Evolutionary conservation across 2,888 invertebrate genomes (phyloP).

Genomic region (Muschampia plurimacula): DNA sequence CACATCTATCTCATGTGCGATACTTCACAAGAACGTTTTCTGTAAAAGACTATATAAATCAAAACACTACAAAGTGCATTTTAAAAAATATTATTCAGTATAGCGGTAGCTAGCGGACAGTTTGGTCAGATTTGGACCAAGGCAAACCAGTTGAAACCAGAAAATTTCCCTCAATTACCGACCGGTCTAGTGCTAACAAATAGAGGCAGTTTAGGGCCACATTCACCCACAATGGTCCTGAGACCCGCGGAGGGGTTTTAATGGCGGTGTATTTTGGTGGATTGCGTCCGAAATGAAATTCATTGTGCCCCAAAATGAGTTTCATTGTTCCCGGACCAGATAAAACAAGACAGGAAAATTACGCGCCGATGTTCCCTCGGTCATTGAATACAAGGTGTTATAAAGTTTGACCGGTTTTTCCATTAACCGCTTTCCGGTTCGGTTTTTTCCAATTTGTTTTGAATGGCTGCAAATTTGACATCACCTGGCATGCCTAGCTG

Average conservation of each 20-base stretch:
- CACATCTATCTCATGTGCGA: too few relatives aligned
- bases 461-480: not conserved
- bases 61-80: not conserved
- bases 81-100: not conserved
- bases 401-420: conserved; percentile 43
- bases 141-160: conserved; percentile 18
- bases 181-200: conserved; percentile 42
- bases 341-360: conserved; percentile 82
- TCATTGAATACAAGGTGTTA: conserved; percentile 68
- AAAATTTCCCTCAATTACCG: conserved; percentile 34
- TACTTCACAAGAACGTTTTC: too few relatives aligned
- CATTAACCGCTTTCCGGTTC: conserved; percentile 32
- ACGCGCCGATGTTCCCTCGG: conserved; percentile 58
- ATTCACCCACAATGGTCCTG: conserved; percentile 41
- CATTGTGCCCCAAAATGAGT: conserved; percentile 79
- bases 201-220: conserved; percentile 47
- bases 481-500: not conserved
- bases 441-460: conserved; percentile 15
- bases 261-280: conserved; percentile 72
- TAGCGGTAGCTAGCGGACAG: not conserved
- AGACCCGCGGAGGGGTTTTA: conserved; percentile 59
- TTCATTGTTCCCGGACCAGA: conserved; percentile 71
- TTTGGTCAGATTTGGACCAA: not conserved
- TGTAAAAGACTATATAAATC: not conserved
- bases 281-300: conserved; percentile 75